phyloP scores from a whole-genome alignment of 2,888 invertebrate species.

The Serrognathus titanus region DNA sequence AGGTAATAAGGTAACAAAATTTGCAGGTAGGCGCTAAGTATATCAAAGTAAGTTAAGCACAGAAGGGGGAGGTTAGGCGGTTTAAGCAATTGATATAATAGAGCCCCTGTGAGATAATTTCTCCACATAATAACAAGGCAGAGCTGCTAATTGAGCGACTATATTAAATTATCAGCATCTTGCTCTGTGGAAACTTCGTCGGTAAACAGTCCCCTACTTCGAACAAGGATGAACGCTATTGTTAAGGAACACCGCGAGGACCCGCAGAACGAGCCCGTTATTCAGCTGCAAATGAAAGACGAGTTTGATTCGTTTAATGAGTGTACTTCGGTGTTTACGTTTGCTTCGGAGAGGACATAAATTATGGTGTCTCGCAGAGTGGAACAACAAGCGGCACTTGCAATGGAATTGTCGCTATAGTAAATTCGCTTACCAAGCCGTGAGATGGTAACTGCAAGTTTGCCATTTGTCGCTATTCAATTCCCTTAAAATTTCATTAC shows the following conservation, averaged over 20 bases:
- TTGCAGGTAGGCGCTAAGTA: neutral
- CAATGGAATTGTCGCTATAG: too few relatives aligned
- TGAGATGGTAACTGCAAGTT: too few relatives aligned
- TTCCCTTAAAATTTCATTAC: too few relatives aligned
- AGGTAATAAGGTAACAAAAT: neutral
- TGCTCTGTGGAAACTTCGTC: slow-evolving; percentile 35
- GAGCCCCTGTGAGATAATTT: slow-evolving; percentile 41
- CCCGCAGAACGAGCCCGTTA: neutral
- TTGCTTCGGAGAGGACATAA: too few relatives aligned
- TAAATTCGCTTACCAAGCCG: too few relatives aligned
- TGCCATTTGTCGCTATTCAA: too few relatives aligned
- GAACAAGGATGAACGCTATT: neutral
- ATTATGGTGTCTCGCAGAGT: too few relatives aligned
- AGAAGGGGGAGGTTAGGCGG: slow-evolving; percentile 19
- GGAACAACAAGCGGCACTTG: too few relatives aligned
- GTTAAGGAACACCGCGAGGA: neutral
- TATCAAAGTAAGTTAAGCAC: neutral
- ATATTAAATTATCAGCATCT: slow-evolving; percentile 44
- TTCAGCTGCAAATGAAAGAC: neutral
- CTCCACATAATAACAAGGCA: slow-evolving; percentile 40
- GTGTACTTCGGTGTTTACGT: too few relatives aligned
- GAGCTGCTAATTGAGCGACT: slow-evolving; percentile 42
- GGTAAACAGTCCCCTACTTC: slow-evolving; percentile 18
- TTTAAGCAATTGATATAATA: slow-evolving; percentile 38
- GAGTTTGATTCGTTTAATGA: neutral